These are phyloP conservation scores for Acipenser ruthenus DNA, from an alignment of 2,797 vertebrate genomes.

Conservation along the genomic window DNA sequence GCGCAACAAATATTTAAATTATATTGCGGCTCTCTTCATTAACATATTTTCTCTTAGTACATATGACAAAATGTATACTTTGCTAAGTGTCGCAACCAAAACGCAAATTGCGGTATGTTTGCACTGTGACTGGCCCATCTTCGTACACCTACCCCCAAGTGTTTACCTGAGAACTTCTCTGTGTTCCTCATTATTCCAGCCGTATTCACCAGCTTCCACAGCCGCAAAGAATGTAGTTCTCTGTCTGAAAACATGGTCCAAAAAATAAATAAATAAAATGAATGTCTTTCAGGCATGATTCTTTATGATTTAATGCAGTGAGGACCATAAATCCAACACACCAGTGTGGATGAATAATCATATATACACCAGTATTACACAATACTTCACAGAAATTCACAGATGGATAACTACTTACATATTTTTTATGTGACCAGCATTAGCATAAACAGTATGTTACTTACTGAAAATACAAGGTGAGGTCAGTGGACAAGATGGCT, in stretches of 20 bases:
- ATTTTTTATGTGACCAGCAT: background rate
- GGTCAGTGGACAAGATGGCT: conserved; percentile 70
- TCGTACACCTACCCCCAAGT: background rate
- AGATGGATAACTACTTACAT: background rate
- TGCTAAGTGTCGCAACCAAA: no score
- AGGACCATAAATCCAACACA: no score
- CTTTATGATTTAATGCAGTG: no score
- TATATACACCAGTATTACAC: no score
- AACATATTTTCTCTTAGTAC: no score
- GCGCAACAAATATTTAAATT: no score
- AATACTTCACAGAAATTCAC: background rate
- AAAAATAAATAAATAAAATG: background rate
- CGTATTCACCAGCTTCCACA: conserved; percentile 58
- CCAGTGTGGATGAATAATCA: no score
- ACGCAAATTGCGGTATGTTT: no score
- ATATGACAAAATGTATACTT: no score
- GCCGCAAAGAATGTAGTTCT: conserved; percentile 62
- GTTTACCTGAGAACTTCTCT: conserved; percentile 62
- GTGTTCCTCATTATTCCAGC: conserved; percentile 59
- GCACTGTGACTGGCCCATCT: no score
- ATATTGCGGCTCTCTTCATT: no score
- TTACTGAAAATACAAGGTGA: conserved; percentile 71
- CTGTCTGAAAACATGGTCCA: conserved; percentile 37
- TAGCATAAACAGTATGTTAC: conserved; percentile 21
- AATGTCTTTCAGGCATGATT: background rate